Percentiles rank a stretch among this genome's conserved stretches.
These are phyloP conservation scores for Darevskia mixta DNA, from an alignment of 2,797 vertebrate species.

Conservation along the genomic window DNA sequence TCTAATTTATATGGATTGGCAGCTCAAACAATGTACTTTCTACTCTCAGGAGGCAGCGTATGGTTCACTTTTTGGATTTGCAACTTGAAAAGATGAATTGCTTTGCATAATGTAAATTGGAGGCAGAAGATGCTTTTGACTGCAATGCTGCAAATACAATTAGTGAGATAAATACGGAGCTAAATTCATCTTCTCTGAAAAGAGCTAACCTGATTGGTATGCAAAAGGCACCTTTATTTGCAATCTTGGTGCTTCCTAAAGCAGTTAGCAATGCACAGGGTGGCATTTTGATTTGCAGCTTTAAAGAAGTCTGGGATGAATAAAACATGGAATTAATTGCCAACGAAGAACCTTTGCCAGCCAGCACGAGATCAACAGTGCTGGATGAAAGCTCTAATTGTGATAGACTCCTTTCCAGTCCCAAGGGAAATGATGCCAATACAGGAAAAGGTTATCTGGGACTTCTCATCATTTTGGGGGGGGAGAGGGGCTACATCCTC, in stretches of 20 bases:
- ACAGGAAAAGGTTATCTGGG: constrained; percentile 63
- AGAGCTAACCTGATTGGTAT: constrained; percentile 75
- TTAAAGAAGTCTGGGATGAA: constrained; percentile 78
- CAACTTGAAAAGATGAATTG: constrained; percentile 63
- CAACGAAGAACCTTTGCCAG: constrained; percentile 68
- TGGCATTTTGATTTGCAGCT: constrained; percentile 79
- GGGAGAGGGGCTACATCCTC: not conserved
- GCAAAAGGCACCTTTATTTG: constrained; percentile 74
- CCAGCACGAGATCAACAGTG: constrained; percentile 58
- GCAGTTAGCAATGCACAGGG: constrained; percentile 71
- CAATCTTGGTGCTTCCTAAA: constrained; percentile 58
- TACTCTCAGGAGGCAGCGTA: constrained; percentile 55
- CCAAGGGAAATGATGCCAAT: constrained; percentile 63
- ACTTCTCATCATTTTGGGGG: constrained; percentile 51
- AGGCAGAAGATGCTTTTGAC: constrained; percentile 64
- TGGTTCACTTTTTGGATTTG: constrained; percentile 62
- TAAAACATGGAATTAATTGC: constrained; percentile 83
- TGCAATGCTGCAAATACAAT: constrained; percentile 72
- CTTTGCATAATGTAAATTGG: constrained; percentile 77
- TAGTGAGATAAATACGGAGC: constrained; percentile 72
- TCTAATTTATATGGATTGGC: constrained; percentile 63
- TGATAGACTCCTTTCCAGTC: constrained; percentile 47
- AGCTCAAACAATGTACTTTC: constrained; percentile 67
- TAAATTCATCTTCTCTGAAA: constrained; percentile 76
- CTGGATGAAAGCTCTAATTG: constrained; percentile 61